Percentiles rank a stretch among this genome's conserved stretches.
These are phyloP conservation scores for Drepanosiphum platanoidis DNA, from an alignment of 2,888 invertebrate genomes.

Conservation along the genomic window DNA sequence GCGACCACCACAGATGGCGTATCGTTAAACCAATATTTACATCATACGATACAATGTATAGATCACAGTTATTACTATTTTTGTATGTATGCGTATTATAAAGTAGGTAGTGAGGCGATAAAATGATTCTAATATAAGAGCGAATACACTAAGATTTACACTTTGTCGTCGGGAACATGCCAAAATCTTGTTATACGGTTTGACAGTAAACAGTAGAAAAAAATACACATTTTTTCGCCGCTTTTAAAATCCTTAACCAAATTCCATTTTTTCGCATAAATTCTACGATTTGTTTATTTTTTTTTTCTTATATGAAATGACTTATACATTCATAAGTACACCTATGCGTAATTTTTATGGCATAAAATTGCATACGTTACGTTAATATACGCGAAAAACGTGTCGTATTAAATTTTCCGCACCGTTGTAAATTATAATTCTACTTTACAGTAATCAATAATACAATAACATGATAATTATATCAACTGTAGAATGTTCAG, in stretches of 20 bases:
- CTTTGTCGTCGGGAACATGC: conserved; percentile 1
- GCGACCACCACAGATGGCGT: neutral
- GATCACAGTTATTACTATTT: neutral
- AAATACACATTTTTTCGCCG: neutral
- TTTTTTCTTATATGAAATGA: too few species aligned
- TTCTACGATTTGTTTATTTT: too few species aligned
- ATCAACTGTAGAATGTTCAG: too few species aligned
- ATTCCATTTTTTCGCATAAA: conserved; percentile 18
- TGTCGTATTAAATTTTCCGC: too few species aligned
- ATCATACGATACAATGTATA: neutral
- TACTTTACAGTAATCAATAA: too few species aligned
- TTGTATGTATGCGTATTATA: neutral
- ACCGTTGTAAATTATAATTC: too few species aligned
- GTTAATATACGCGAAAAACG: too few species aligned
- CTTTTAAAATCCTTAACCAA: neutral
- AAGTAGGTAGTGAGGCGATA: neutral
- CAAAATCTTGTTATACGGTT: conserved; percentile 32
- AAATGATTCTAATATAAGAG: conserved; percentile 4
- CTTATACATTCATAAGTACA: too few species aligned
- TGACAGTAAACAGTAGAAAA: conserved; percentile 23
- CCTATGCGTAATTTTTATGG: too few species aligned
- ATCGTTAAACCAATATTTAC: neutral
- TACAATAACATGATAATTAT: too few species aligned
- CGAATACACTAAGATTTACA: conserved; percentile 19
- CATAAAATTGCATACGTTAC: too few species aligned